Evolutionary conservation across 30 jellyfish, hydroid and myxozoan genomes (phyloP), one percentile per base, ranked within the genome.

Genomic region (Aurelia sp.): DNA sequence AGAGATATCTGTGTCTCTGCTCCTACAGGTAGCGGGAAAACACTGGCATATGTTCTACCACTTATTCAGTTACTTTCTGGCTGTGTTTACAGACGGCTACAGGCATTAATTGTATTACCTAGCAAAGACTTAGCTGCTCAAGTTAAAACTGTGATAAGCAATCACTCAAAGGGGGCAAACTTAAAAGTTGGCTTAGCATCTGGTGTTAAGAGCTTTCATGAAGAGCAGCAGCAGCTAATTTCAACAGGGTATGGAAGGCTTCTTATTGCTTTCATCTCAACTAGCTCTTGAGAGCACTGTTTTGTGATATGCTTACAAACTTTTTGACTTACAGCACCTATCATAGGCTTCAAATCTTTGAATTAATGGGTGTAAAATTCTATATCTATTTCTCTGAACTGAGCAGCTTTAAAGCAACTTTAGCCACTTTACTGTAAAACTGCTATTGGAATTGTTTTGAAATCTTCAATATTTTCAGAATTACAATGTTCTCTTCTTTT

Each of bases 11-110:
- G 98, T 76, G 98, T 93, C 12, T 74, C 92, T 11, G 96, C 97
- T 9, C 98, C 98, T 50, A 93, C 98, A 4, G 98, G 98, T 7
- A 93, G 98, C 66, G 98, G 98, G 35, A 93, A 93, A 77, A 93
- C 98, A 3, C 85, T 93, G 23, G 81, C 93, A 0, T 93, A 93
- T 73, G 95, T 63, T 6, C 27, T 93, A 57, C 98, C 98, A 17
- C 67, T 93, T 50, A 66, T 89, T 73, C 96, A 93, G 66, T 58
- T 78, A 11, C 19, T 93, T 33, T 52, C 96, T 18, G 33, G 62
- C 23, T 70, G 86, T 68, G 59, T 61, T 19, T 71, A 53, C 22
- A 70, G 91, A 64, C 66, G 92, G 33, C 51, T 93, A 64, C 95
- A 93, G 61, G 91, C 95, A 22, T 23, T 93, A 41, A 94, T 93